These are phyloP conservation scores for Spodoptera picta DNA, from an alignment of 2,888 invertebrate species.

Conservation along the genomic window DNA sequence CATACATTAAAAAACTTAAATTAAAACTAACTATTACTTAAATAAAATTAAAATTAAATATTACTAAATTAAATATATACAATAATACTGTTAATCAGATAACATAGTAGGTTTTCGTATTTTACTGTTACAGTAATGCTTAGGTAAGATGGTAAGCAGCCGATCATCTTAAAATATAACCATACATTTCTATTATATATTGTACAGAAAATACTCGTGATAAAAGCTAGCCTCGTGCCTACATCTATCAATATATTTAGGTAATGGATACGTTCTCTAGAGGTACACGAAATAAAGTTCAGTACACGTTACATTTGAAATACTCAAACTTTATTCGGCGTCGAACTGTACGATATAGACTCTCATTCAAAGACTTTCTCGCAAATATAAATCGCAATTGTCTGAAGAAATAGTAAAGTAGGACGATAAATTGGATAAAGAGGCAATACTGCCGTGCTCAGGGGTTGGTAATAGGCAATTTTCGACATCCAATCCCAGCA, in stretches of 20 bases:
- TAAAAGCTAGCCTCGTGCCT: too few species aligned
- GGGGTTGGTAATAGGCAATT: constrained; percentile 84
- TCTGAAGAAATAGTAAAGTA: constrained; percentile 78
- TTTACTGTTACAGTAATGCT: too few species aligned
- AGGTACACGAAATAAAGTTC: constrained; percentile 27
- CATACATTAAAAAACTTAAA: too few species aligned
- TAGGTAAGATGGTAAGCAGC: too few species aligned
- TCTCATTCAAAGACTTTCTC: constrained; percentile 54
- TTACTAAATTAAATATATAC: too few species aligned
- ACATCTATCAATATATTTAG: constrained; percentile 5
- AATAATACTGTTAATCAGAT: too few species aligned
- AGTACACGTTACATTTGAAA: constrained; percentile 26
- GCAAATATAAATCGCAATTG: constrained; percentile 66
- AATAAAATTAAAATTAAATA: too few species aligned
- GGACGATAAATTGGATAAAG: constrained; percentile 85
- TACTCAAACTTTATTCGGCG: constrained; percentile 46
- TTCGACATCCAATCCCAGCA: constrained; percentile 82
- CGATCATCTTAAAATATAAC: too few species aligned
- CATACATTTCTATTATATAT: background rate
- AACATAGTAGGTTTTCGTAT: too few species aligned
- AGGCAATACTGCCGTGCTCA: constrained; percentile 81
- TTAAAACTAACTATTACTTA: too few species aligned
- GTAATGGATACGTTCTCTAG: background rate
- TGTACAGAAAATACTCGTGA: too few species aligned
- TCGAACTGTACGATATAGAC: constrained; percentile 43